These are phyloP conservation scores for Gortyna flavago DNA, from an alignment of 2,888 invertebrate genomes.

Conservation along the genomic window DNA sequence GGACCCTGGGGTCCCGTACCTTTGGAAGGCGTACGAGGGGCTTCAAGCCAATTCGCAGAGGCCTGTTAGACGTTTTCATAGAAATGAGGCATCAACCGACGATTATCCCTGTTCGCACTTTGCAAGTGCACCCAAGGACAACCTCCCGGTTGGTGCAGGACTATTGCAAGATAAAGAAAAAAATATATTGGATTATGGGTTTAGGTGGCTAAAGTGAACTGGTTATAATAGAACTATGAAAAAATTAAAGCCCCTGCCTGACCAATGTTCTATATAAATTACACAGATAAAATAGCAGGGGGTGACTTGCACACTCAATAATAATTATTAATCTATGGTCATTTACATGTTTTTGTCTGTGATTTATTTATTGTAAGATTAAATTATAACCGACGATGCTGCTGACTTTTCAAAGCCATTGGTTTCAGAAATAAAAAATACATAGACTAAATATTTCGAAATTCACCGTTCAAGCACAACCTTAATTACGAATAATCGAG, in stretches of 20 bases:
- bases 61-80: background rate
- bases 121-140: background rate
- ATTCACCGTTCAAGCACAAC: slow-evolving; percentile 43
- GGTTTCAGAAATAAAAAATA: slow-evolving; percentile 29
- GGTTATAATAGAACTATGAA: background rate
- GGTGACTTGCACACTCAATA: background rate
- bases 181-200: background rate
- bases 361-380: background rate
- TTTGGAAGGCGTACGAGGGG: background rate
- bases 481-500: slow-evolving; percentile 63
- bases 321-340: background rate
- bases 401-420: slow-evolving; percentile 3
- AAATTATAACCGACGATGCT: background rate
- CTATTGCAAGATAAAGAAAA: background rate
- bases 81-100: background rate
- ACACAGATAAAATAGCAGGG: background rate
- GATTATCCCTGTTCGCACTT: background rate
- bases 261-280: background rate
- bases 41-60: background rate
- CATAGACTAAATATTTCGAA: slow-evolving; percentile 45
- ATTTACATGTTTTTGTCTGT: background rate
- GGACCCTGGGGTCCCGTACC: background rate
- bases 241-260: background rate
- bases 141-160: background rate
- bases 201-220: too few species aligned